These are phyloP conservation scores for Camptogramma bilineatum DNA, from an alignment of 2,888 invertebrate species.

Conservation along the genomic window DNA sequence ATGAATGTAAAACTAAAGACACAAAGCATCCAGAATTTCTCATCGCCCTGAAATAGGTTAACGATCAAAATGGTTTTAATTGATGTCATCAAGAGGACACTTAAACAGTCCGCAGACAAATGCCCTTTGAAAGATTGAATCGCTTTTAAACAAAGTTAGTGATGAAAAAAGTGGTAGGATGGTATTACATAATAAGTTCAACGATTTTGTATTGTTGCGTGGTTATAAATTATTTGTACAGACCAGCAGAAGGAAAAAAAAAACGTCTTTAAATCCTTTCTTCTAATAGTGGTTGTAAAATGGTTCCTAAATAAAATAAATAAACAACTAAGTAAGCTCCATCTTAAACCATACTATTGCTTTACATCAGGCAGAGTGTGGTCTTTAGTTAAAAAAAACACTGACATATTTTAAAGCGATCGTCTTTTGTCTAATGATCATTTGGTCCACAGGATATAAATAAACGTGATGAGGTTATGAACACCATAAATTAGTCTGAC, in stretches of 20 bases:
- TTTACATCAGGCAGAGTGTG: no score
- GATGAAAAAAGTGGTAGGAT: no score
- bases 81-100: slow-evolving; percentile 63
- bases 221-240: no score
- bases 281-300: no score
- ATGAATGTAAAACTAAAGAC: slow-evolving; percentile 31
- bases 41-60: slow-evolving; percentile 67
- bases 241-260: no score
- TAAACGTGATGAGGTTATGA: slow-evolving; percentile 59
- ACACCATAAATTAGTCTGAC: slow-evolving; percentile 52
- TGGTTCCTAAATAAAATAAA: no score
- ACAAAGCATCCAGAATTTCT: slow-evolving; percentile 49
- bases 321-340: no score
- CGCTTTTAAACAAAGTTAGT: not conserved
- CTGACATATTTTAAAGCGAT: not conserved
- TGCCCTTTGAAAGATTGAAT: not conserved
- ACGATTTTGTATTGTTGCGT: no score
- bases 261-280: no score
- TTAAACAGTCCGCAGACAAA: slow-evolving; percentile 36
- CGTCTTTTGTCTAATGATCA: slow-evolving; percentile 12
- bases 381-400: no score
- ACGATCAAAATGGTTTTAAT: slow-evolving; percentile 71
- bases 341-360: no score
- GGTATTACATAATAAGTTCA: no score
- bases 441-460: slow-evolving; percentile 53